These are phyloP conservation scores for Bostrychus sinensis DNA, from an alignment of 2,113 vertebrate genomes.

Conservation along the genomic window DNA sequence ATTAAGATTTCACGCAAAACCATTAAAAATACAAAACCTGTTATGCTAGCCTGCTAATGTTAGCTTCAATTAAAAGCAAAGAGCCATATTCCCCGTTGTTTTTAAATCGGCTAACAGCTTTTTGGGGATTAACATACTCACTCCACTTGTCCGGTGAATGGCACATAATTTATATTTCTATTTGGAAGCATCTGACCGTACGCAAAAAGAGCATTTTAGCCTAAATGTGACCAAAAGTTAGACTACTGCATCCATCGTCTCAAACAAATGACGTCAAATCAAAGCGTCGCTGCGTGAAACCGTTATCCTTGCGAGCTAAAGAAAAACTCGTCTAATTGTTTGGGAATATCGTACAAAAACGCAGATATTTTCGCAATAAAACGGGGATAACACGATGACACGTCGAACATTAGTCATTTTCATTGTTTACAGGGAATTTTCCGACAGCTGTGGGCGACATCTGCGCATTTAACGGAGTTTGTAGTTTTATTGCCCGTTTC, in stretches of 20 bases:
- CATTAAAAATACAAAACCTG: not conserved
- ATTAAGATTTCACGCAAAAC: not conserved
- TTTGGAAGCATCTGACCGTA: not conserved
- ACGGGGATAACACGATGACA: too few species aligned
- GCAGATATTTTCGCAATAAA: too few species aligned
- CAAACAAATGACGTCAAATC: not conserved
- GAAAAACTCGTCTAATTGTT: not conserved
- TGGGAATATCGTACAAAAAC: too few species aligned
- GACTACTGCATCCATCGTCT: not conserved
- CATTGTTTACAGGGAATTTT: not conserved
- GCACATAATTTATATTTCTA: conserved; percentile 25
- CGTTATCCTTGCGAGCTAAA: too few species aligned
- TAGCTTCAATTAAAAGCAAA: not conserved
- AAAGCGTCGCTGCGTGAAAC: not conserved
- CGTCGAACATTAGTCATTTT: too few species aligned
- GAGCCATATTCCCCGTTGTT: not conserved
- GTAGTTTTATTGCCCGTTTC: conserved; percentile 27
- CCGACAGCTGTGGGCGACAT: not conserved
- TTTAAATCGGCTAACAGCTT: not conserved
- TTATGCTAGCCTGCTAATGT: not conserved
- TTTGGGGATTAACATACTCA: conserved; percentile 38
- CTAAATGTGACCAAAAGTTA: not conserved
- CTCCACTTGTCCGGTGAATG: conserved; percentile 2
- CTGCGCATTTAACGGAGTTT: conserved; percentile 23
- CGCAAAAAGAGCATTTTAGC: not conserved